Evolutionary conservation across 2,888 invertebrate genomes (phyloP).

Genomic region (Drosophila anomalata): DNA sequence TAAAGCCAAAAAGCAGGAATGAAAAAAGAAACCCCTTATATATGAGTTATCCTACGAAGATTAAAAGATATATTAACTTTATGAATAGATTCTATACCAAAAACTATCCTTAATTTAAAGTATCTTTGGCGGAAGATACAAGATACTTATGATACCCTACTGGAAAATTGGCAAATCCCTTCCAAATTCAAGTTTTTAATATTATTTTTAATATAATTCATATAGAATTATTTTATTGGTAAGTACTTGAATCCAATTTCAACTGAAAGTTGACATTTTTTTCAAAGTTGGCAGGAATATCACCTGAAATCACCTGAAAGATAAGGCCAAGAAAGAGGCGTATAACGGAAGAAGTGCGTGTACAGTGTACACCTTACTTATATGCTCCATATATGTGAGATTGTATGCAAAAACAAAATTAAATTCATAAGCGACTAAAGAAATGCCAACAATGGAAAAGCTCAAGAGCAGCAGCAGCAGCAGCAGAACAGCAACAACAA

Average conservation of each 20-base stretch:
- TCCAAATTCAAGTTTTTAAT: too few species aligned
- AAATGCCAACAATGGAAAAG: conserved; percentile 40
- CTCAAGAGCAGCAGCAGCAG: conserved; percentile 14
- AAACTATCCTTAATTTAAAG: neutral
- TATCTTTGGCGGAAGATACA: neutral
- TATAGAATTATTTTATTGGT: neutral
- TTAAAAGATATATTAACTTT: too few species aligned
- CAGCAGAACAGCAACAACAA: neutral
- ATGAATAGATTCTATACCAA: neutral
- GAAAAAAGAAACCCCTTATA: too few species aligned
- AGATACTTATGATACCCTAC: too few species aligned
- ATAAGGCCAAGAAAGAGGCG: conserved; percentile 5
- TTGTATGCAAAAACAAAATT: conserved; percentile 28
- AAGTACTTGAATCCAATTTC: neutral
- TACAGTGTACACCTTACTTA: conserved; percentile 12
- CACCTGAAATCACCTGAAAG: conserved; percentile 4
- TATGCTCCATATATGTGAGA: neutral
- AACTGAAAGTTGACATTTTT: neutral
- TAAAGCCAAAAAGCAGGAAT: too few species aligned
- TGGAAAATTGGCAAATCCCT: too few species aligned
- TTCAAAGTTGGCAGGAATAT: neutral
- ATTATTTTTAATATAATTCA: too few species aligned
- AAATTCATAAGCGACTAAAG: conserved; percentile 56
- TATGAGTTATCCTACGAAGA: too few species aligned
- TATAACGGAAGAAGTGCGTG: conserved; percentile 11